Evolutionary conservation across 2,888 invertebrate genomes (phyloP).

Genomic region (Pyrgus malvae): DNA sequence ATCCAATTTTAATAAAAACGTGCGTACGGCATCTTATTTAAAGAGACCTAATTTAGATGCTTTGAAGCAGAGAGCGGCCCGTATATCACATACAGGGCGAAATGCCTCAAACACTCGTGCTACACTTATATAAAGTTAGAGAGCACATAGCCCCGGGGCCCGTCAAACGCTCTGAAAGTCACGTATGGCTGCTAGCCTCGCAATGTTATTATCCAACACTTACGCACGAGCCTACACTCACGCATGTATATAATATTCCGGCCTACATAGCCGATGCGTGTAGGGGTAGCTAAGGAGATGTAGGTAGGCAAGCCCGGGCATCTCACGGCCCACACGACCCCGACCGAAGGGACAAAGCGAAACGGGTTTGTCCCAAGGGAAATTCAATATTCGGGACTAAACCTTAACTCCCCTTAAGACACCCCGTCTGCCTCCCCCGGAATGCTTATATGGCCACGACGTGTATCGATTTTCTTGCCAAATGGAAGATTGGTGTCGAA

Average conservation of each 20-base stretch:
- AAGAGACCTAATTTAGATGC: slow-evolving; percentile 77
- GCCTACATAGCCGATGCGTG: slow-evolving; percentile 34
- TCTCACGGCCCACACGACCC: slow-evolving; percentile 76
- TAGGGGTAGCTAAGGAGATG: slow-evolving; percentile 39
- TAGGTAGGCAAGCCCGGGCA: slow-evolving; percentile 68
- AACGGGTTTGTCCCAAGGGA: slow-evolving; percentile 83
- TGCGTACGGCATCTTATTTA: slow-evolving; percentile 52
- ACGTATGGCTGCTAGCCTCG: slow-evolving; percentile 70
- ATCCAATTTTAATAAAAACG: slow-evolving; percentile 26
- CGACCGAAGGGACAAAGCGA: slow-evolving; percentile 79
- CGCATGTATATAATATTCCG: slow-evolving; percentile 37
- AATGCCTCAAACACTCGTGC: slow-evolving; percentile 56
- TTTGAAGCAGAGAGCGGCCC: slow-evolving; percentile 58
- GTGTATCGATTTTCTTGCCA: slow-evolving; percentile 82
- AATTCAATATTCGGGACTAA: slow-evolving; percentile 84
- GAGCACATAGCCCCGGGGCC: slow-evolving; percentile 64
- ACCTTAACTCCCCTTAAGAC: slow-evolving; percentile 81
- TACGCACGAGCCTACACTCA: slow-evolving; percentile 65
- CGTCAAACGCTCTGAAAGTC: slow-evolving; percentile 76
- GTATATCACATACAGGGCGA: slow-evolving; percentile 63
- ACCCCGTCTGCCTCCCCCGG: slow-evolving; percentile 78
- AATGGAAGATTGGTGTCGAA: slow-evolving; percentile 82
- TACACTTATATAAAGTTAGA: slow-evolving; percentile 45
- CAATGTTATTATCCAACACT: slow-evolving; percentile 79
- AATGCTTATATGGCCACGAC: slow-evolving; percentile 82